These are phyloP conservation scores for Cyprinodon diabolis DNA, from an alignment of 2,797 vertebrate species.

Conservation along the genomic window DNA sequence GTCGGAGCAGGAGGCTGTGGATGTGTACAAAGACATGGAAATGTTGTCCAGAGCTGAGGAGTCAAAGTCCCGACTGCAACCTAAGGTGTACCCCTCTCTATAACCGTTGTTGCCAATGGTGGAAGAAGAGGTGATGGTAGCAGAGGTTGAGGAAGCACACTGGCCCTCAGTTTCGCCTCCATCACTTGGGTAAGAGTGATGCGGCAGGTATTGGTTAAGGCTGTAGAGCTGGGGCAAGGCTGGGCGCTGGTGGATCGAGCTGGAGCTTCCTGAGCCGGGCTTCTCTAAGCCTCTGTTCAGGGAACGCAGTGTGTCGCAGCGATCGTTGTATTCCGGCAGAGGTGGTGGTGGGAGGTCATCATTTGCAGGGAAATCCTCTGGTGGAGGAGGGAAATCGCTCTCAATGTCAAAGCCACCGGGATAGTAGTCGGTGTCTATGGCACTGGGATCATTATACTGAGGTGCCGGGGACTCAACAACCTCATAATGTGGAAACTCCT, in stretches of 20 bases:
- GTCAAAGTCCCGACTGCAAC: conserved; percentile 86
- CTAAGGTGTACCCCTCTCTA: conserved; percentile 83
- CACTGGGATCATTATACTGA: conserved; percentile 90
- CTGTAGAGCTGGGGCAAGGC: conserved; percentile 87
- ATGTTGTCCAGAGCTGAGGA: conserved; percentile 87
- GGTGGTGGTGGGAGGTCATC: conserved; percentile 94
- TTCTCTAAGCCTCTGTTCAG: conserved; percentile 74
- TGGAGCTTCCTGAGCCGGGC: conserved; percentile 79
- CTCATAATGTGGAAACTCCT: conserved; percentile 97
- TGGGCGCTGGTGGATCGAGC: conserved; percentile 82
- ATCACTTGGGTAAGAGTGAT: conserved; percentile 87
- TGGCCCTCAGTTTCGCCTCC: conserved; percentile 83
- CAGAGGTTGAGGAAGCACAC: conserved; percentile 62
- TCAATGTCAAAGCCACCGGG: conserved; percentile 98
- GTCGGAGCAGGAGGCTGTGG: conserved; percentile 96
- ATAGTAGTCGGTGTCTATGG: conserved; percentile 98
- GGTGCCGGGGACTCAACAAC: conserved; percentile 89
- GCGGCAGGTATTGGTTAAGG: conserved; percentile 93
- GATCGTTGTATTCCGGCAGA: conserved; percentile 86
- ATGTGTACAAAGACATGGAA: conserved; percentile 92
- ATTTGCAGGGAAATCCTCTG: conserved; percentile 89
- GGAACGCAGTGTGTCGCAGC: conserved; percentile 89
- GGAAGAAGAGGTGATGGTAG: conserved; percentile 82
- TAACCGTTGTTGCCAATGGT: conserved; percentile 79
- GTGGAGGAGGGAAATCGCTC: conserved; percentile 95